Conservation (phyloP, 2,113 vertebrate species). For the Astur gentilis region DNA sequence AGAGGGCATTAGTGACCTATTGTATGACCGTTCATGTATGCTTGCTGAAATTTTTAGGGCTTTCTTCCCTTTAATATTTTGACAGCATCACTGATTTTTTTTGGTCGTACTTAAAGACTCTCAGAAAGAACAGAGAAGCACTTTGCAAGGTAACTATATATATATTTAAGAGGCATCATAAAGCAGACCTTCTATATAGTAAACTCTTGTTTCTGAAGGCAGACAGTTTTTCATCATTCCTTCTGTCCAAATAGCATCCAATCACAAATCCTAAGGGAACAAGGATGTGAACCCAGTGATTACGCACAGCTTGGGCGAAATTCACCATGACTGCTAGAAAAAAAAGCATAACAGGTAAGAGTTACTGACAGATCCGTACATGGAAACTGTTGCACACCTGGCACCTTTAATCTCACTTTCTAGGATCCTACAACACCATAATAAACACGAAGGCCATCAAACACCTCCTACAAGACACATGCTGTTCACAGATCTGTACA, state of each 20-base stretch:
- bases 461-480: not conserved
- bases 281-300: constrained; percentile 82
- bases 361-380: not conserved
- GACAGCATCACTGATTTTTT: not conserved
- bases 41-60: not conserved
- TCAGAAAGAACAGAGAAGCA: not conserved
- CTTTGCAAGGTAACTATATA: not conserved
- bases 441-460: not conserved
- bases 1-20: not conserved
- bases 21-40: not conserved
- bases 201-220: constrained; percentile 90
- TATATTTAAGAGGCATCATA: not conserved
- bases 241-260: constrained; percentile 85
- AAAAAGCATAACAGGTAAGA: not conserved
- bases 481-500: not conserved
- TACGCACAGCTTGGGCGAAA: constrained; percentile 70
- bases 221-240: constrained; percentile 79
- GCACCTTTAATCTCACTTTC: not conserved
- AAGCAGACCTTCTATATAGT: constrained; percentile 82
- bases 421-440: not conserved
- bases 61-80: not conserved
- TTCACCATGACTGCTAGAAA: constrained; percentile 79
- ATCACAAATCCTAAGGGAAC: constrained; percentile 87
- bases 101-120: not conserved
- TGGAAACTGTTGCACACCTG: not conserved